These are phyloP conservation scores for Parapristionchus giblindavisi DNA, from an alignment of 2,888 invertebrate genomes.

Conservation along the genomic window DNA sequence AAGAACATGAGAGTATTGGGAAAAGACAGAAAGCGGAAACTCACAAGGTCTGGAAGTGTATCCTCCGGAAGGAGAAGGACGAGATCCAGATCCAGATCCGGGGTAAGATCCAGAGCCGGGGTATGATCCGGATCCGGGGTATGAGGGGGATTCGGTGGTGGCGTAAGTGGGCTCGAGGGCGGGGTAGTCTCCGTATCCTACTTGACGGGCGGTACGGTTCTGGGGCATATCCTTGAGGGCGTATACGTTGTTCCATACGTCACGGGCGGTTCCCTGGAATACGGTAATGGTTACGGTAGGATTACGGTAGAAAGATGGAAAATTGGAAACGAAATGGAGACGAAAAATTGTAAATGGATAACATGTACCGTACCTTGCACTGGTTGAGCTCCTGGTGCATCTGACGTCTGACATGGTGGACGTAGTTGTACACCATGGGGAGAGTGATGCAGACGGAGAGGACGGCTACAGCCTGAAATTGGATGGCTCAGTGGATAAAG, in stretches of 20 bases:
- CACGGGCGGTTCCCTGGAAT: slow-evolving; percentile 55
- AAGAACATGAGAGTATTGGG: no score
- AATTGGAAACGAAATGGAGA: background rate
- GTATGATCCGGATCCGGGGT: slow-evolving; percentile 2
- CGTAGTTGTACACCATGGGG: slow-evolving; percentile 63
- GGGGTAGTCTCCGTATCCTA: slow-evolving; percentile 40
- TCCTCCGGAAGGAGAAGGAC: slow-evolving; percentile 18
- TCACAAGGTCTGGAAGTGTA: no score
- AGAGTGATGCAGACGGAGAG: slow-evolving; percentile 60
- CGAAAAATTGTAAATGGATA: background rate
- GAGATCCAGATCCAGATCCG: no score
- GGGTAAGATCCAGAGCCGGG: slow-evolving; percentile 9
- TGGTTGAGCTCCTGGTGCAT: slow-evolving; percentile 58
- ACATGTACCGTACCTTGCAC: slow-evolving; percentile 47
- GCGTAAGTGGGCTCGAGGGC: slow-evolving; percentile 30
- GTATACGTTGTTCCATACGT: slow-evolving; percentile 58
- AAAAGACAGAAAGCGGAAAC: no score
- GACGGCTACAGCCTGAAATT: slow-evolving; percentile 52
- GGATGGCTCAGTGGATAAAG: background rate
- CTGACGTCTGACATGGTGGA: slow-evolving; percentile 58
- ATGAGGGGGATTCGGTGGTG: slow-evolving; percentile 15
- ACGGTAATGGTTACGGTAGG: background rate
- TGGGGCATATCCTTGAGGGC: slow-evolving; percentile 53
- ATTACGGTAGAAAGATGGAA: background rate
- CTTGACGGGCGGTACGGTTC: slow-evolving; percentile 57